Evolutionary conservation across 2,113 vertebrate species (phyloP).

Genomic region (Solenodon paradoxus): DNA sequence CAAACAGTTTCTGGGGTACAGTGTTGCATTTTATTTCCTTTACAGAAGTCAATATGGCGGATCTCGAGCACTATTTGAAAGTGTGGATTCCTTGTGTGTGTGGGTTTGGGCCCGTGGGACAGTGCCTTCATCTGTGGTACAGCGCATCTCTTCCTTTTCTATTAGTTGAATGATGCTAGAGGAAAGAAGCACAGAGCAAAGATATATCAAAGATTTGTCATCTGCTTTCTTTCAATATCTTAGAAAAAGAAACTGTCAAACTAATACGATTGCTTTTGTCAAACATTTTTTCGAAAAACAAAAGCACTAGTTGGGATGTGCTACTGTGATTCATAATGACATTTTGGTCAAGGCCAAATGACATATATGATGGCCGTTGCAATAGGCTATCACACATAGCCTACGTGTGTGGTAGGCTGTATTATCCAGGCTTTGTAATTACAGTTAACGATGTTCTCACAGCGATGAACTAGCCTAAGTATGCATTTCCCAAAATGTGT

Average conservation of each 20-base stretch:
- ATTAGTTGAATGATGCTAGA: not conserved
- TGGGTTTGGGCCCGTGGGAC: not conserved
- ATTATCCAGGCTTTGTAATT: too few relatives aligned
- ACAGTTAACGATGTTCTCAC: too few relatives aligned
- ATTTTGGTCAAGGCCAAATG: too few relatives aligned
- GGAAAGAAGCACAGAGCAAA: not conserved
- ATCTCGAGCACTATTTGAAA: not conserved
- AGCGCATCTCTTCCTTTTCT: not conserved
- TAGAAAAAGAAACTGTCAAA: not conserved
- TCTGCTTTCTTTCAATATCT: not conserved
- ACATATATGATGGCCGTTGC: too few relatives aligned
- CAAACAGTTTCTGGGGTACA: conserved; percentile 1
- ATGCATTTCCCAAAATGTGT: too few relatives aligned
- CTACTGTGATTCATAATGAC: not conserved
- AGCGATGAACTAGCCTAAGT: too few relatives aligned
- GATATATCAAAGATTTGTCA: not conserved
- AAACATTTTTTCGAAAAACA: conserved; percentile 27
- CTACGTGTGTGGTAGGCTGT: too few relatives aligned
- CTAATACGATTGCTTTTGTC: not conserved
- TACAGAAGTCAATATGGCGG: not conserved
- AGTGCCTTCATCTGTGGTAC: not conserved
- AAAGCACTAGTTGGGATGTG: not conserved
- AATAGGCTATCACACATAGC: too few relatives aligned
- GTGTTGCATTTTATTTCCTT: not conserved
- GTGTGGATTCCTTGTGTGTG: not conserved